A percentile compares a stretch with the other conserved stretches of the same genome.
Conservation (phyloP, 2,888 invertebrate species). For the Altica lythri region DNA sequence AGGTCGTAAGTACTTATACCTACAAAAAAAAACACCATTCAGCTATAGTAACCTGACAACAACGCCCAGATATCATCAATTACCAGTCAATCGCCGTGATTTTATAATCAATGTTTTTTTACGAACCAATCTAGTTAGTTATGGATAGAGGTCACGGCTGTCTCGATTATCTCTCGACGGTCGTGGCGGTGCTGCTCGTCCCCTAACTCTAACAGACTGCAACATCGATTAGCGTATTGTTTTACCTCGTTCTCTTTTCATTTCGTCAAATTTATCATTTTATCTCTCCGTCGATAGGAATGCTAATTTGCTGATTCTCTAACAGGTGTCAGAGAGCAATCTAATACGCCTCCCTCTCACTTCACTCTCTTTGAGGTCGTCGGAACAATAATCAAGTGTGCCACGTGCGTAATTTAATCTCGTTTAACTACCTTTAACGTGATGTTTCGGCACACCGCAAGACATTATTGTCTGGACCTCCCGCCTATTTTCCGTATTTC, state of each 20-base stretch:
- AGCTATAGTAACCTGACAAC: conserved; percentile 29
- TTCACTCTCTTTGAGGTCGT: conserved; percentile 27
- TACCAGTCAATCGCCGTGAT: conserved; percentile 47
- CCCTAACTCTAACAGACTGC: conserved; percentile 28
- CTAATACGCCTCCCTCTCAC: conserved; percentile 20
- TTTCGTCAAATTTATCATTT: conserved; percentile 10
- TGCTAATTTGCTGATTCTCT: neutral
- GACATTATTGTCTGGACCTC: neutral
- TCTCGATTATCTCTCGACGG: conserved; percentile 33
- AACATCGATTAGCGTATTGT: conserved; percentile 31
- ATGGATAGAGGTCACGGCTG: conserved; percentile 42
- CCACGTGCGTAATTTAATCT: conserved; percentile 30
- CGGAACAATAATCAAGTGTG: conserved; percentile 27
- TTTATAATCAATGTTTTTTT: conserved; percentile 53
- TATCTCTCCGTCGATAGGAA: conserved; percentile 3
- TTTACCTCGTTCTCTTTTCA: conserved; percentile 15
- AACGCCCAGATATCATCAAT: conserved; percentile 22
- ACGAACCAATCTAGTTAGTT: conserved; percentile 48
- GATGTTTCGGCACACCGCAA: conserved; percentile 26
- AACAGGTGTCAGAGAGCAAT: conserved; percentile 37
- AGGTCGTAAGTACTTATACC: too few species aligned
- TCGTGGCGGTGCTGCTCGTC: conserved; percentile 19
- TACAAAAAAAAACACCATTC: too few species aligned
- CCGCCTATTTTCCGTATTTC: neutral
- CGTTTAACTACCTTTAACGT: conserved; percentile 24